Conservation (phyloP, 1,140 invertebrate genomes). For the Eciton burchellii region DNA sequence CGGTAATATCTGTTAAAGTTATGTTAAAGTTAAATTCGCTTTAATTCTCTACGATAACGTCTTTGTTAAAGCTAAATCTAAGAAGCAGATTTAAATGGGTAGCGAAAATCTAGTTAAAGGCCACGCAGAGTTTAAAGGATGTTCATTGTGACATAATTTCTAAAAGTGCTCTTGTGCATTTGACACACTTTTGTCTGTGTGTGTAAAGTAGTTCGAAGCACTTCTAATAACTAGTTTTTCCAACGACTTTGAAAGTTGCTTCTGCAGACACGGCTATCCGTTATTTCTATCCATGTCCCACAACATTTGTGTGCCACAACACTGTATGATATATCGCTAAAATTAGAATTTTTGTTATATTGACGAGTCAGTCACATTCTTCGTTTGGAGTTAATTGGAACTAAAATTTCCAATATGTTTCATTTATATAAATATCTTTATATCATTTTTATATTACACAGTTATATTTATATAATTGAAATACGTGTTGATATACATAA, state of each 20-base stretch:
- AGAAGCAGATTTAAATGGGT: not conserved
- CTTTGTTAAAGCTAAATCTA: not conserved
- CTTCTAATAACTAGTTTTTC: conserved; percentile 5
- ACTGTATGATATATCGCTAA: not conserved
- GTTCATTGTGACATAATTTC: conserved; percentile 16
- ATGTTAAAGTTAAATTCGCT: not conserved
- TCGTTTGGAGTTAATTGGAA: not conserved
- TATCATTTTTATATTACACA: no score
- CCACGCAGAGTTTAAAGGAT: not conserved
- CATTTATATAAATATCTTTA: no score
- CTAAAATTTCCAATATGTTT: no score
- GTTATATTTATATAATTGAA: no score
- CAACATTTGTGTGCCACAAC: not conserved
- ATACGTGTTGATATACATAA: no score
- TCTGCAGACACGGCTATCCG: not conserved
- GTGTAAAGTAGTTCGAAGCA: conserved; percentile 21
- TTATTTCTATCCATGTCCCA: not conserved
- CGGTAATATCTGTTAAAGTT: no score
- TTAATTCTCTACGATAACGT: not conserved
- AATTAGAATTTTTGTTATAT: not conserved
- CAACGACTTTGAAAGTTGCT: conserved; percentile 12
- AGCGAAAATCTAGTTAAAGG: not conserved
- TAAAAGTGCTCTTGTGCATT: not conserved
- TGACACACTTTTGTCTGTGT: conserved; percentile 11
- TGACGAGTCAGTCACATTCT: not conserved